Conservation (phyloP, 2,888 invertebrate genomes). For the Conus canariensis region DNA sequence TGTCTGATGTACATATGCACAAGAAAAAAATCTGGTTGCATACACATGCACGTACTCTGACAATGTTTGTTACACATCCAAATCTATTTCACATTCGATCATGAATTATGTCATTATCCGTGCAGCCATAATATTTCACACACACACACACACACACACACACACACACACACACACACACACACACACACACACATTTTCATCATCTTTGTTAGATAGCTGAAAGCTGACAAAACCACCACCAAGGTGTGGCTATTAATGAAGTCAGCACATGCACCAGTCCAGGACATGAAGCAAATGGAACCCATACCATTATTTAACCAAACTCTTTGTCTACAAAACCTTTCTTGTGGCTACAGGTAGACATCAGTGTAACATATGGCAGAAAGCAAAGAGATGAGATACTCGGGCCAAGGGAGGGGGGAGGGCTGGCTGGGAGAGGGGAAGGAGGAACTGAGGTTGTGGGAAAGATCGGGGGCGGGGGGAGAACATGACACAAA, state of each 20-base stretch:
- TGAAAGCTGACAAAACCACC: background rate
- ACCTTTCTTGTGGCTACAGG: background rate
- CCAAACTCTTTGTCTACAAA: background rate
- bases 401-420: background rate
- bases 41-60: background rate
- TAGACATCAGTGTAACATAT: background rate
- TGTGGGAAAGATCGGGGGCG: background rate
- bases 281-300: background rate
- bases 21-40: background rate
- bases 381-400: background rate
- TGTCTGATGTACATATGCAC: background rate
- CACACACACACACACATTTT: too few species aligned
- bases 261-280: background rate
- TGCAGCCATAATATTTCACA: too few species aligned
- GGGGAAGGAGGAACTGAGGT: background rate
- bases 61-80: background rate
- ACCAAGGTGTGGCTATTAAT: background rate
- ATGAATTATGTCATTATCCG: too few species aligned
- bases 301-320: background rate
- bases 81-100: too few species aligned
- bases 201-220: too few species aligned
- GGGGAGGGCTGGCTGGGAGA: background rate
- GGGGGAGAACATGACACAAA: background rate
- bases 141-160: too few species aligned
- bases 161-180: too few species aligned